Conservation (phyloP, 2,888 invertebrate species). For the Acleris sparsana region DNA sequence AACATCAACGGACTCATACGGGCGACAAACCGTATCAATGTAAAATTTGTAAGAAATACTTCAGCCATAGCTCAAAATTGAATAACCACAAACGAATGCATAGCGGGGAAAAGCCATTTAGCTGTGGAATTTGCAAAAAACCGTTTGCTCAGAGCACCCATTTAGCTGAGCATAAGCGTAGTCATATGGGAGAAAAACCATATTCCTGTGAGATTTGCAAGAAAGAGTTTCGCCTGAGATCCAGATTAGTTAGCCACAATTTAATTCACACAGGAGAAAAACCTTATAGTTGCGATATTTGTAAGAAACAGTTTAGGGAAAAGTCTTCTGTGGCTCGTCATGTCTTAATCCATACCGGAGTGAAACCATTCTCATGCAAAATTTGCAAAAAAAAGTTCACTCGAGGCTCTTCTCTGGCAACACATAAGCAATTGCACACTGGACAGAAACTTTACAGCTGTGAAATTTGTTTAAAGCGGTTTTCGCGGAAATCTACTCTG, state of each 20-base stretch:
- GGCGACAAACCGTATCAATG: neutral
- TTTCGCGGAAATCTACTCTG: conserved; percentile 1
- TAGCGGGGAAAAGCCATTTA: conserved; percentile 1
- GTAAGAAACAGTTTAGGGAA: conserved; percentile 2
- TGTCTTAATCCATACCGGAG: neutral
- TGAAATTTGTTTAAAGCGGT: neutral
- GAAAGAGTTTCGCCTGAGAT: neutral
- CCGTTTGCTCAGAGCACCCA: conserved; percentile 1
- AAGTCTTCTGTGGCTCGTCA: neutral
- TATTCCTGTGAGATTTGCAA: neutral
- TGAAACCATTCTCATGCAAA: conserved; percentile 8
- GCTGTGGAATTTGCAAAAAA: neutral
- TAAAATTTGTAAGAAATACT: conserved; percentile 5
- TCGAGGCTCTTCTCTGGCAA: neutral
- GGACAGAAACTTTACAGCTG: conserved; percentile 2
- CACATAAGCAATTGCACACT: neutral
- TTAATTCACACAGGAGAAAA: conserved; percentile 5
- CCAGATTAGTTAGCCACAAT: neutral
- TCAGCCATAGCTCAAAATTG: neutral
- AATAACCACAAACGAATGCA: neutral
- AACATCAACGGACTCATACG: neutral
- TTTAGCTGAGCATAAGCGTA: neutral
- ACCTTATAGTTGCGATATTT: neutral
- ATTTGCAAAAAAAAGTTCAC: conserved; percentile 7
- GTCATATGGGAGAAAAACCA: neutral